Evolutionary conservation across 2,888 invertebrate species (phyloP).

Genomic region (Rhagonycha fulva): DNA sequence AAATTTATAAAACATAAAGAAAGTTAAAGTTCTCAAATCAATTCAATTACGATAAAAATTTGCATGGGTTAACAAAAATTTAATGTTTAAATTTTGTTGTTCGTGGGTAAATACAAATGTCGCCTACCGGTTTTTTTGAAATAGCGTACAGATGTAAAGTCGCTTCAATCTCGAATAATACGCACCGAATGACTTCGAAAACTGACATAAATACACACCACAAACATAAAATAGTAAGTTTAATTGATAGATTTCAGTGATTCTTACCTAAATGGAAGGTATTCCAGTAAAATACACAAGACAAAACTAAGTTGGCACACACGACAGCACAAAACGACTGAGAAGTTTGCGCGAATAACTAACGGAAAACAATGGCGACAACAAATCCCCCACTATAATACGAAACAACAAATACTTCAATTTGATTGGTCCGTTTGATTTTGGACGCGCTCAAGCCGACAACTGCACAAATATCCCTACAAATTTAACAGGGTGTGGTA

Average conservation of each 20-base stretch:
- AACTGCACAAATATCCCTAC: slow-evolving; percentile 34
- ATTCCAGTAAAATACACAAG: slow-evolving; percentile 43
- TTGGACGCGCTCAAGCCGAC: slow-evolving; percentile 44
- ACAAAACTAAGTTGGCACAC: slow-evolving; percentile 40
- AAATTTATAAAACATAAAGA: background rate
- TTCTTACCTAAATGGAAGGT: slow-evolving; percentile 39
- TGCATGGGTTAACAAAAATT: background rate
- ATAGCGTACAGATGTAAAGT: background rate
- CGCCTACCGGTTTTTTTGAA: slow-evolving; percentile 10
- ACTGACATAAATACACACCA: background rate
- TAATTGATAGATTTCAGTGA: slow-evolving; percentile 33
- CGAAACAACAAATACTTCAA: slow-evolving; percentile 30
- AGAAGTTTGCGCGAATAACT: slow-evolving; percentile 48
- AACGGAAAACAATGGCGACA: slow-evolving; percentile 50
- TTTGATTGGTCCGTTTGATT: slow-evolving; percentile 46
- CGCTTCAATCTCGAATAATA: slow-evolving; percentile 9
- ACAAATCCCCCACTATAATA: slow-evolving; percentile 38
- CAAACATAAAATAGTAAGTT: slow-evolving; percentile 22
- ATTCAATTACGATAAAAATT: background rate
- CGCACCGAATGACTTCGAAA: background rate
- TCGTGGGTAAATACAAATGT: slow-evolving; percentile 8
- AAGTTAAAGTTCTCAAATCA: background rate
- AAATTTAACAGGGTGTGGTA: slow-evolving; percentile 41
- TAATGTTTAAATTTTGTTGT: background rate
- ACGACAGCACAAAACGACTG: slow-evolving; percentile 43